These are phyloP conservation scores for Hippocampus abdominalis DNA, from an alignment of 2,113 vertebrate species.

Conservation along the genomic window DNA sequence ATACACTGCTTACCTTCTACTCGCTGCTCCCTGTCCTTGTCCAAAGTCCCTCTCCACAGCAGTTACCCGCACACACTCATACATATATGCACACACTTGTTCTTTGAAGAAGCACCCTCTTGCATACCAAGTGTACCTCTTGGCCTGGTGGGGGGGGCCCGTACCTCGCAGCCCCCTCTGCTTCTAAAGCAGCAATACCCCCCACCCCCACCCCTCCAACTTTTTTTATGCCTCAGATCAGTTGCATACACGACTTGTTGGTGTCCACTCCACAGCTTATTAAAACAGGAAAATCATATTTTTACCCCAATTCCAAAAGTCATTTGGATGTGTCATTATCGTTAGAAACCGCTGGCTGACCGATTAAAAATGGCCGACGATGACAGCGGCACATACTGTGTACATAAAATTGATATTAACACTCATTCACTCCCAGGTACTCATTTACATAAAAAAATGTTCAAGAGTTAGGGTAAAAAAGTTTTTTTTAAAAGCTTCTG, in stretches of 20 bases:
- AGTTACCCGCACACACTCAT: slow-evolving; percentile 37
- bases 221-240: not conserved
- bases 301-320: not conserved
- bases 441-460: too few relatives aligned
- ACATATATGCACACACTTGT: slow-evolving; percentile 40
- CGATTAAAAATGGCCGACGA: too few relatives aligned
- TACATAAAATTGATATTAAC: too few relatives aligned
- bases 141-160: slow-evolving; percentile 32
- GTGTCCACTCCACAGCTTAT: not conserved
- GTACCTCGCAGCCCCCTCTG: slow-evolving; percentile 22
- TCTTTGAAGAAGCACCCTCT: slow-evolving; percentile 48
- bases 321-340: too few relatives aligned
- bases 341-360: too few relatives aligned
- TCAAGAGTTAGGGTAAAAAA: too few relatives aligned
- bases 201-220: not conserved
- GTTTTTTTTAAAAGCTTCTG: too few relatives aligned
- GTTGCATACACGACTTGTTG: not conserved
- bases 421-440: too few relatives aligned
- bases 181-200: slow-evolving; percentile 28
- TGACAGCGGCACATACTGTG: too few relatives aligned
- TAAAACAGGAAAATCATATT: not conserved
- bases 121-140: slow-evolving; percentile 54
- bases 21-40: slow-evolving; percentile 55
- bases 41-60: slow-evolving; percentile 45
- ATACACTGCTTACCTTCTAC: slow-evolving; percentile 37